Base-by-base conservation (phyloP, 2,113 vertebrate species). In the Emydura subglobosa region DNA sequence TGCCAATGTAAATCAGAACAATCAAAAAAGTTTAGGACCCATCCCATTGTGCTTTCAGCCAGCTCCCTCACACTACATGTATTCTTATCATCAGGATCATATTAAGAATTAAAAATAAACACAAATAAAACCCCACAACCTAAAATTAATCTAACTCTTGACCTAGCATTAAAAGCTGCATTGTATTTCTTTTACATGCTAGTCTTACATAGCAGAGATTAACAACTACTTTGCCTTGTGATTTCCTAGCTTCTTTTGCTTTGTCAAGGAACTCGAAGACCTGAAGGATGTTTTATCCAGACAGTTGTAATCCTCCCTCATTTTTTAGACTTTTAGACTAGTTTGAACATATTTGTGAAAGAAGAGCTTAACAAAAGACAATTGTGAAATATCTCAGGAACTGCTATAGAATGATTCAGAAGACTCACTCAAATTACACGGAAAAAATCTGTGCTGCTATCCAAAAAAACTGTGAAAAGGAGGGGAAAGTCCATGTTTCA, bases 1-100 rank as follows among this genome's bases (percentile, higher is more conserved):
- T 47, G 25, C 25, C 10, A 1, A 78, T 47, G 24, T 78, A 78
- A 27, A 78, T 44, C 39, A 76, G 78, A 84, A 34, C 55, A 94
- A 93, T 47, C 21, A 94, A 86, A 97, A 96, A 95, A 92, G 21
- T 13, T 22, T 0, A 53, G 59, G 17, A 74, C 31, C 50, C 68
- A 80, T 17, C 25, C 39, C 31, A 50, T 49, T 34, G 29, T 86
- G 79, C 91, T 88, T 93, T 96, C 61, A 83, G 83, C 65, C 61
- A 89, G 72, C 27, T 95, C 50, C 27, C 55, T 27, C 34, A 47
- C 51, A 89, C 31, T 76, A 44, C 24, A 82, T 31, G 29, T 42
- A 39, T 5, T 81, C 44, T 83, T 90, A 85, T 86, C 87, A 86
- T 17, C 53, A 6, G 44, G 80, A 31, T 78, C 50, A n/a, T 50